Conservation (phyloP, 2,113 vertebrate species). For the Chionodraco myersi region DNA sequence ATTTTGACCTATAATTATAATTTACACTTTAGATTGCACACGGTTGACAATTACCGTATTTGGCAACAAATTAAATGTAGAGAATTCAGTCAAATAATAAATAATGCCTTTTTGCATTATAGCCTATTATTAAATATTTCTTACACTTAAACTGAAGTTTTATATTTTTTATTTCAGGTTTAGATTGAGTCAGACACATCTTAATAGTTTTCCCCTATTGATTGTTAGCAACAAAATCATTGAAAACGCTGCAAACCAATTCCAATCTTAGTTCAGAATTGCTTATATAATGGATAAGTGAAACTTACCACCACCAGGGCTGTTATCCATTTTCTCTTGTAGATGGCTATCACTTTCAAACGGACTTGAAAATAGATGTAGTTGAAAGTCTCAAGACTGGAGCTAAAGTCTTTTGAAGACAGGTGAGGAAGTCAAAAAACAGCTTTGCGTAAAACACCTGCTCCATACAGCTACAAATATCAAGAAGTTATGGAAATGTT, state of each 20-base stretch:
- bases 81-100: background rate
- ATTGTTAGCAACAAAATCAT: conserved; percentile 16
- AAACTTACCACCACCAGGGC: conserved; percentile 77
- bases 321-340: conserved; percentile 80
- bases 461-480: conserved; percentile 50
- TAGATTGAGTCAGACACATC: fast-evolving
- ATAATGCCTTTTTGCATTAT: background rate
- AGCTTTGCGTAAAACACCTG: conserved; percentile 52
- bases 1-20: background rate
- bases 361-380: conserved; percentile 38
- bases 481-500: conserved; percentile 31
- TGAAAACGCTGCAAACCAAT: background rate
- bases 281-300: background rate
- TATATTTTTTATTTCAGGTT: background rate
- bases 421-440: conserved; percentile 42
- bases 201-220: background rate
- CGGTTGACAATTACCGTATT: background rate
- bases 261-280: conserved; percentile 8
- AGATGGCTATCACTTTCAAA: conserved; percentile 27
- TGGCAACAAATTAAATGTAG: background rate
- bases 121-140: background rate
- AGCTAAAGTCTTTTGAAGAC: conserved; percentile 59
- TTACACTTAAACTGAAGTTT: background rate
- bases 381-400: conserved; percentile 25
- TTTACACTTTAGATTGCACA: background rate